These are phyloP conservation scores for Neodiprion pinetum DNA, from an alignment of 1,140 invertebrate species.

Conservation along the genomic window DNA sequence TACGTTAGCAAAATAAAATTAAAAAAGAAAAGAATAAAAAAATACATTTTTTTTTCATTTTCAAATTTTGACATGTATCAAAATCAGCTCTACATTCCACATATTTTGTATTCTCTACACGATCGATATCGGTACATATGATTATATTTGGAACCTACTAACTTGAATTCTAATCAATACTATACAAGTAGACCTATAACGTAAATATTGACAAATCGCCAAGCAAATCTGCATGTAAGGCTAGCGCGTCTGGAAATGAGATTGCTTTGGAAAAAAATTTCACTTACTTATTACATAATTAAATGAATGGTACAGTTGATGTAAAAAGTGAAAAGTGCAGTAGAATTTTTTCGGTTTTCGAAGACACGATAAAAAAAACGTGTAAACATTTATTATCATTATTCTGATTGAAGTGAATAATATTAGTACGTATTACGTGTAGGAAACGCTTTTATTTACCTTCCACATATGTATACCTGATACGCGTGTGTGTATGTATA, in stretches of 20 bases:
- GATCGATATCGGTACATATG: neutral
- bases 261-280: neutral
- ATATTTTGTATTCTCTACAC: neutral
- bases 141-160: no score
- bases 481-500: slow-evolving; percentile 37
- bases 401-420: slow-evolving; percentile 31
- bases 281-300: no score
- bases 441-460: slow-evolving; percentile 43
- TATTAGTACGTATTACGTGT: slow-evolving; percentile 38
- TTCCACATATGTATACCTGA: slow-evolving; percentile 28
- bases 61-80: neutral
- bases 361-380: neutral
- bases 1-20: neutral
- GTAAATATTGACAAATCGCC: neutral
- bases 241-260: neutral
- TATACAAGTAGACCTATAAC: no score
- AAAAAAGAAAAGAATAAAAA: neutral
- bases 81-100: neutral
- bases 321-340: slow-evolving; percentile 23
- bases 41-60: neutral
- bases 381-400: slow-evolving; percentile 37
- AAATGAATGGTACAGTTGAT: slow-evolving; percentile 26
- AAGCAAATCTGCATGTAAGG: neutral
- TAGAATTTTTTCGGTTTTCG: slow-evolving; percentile 22
- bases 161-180: no score